phyloP scores from a whole-genome alignment of 2,888 invertebrate genomes.

The Tachystola acroxantha region DNA sequence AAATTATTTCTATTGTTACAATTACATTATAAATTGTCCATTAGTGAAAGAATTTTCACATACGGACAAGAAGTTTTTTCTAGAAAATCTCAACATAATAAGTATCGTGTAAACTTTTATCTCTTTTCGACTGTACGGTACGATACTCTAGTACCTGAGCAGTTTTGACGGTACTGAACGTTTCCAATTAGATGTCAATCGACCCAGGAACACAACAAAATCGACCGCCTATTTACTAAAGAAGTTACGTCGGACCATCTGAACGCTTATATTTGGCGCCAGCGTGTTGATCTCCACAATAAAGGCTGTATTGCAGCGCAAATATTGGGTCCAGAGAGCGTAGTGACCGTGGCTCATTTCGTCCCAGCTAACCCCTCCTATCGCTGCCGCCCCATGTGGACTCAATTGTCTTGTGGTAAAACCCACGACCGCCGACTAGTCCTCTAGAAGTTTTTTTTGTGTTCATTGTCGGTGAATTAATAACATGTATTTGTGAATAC shows the following conservation, averaged over 20 bases:
- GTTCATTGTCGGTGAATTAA: conserved; percentile 12
- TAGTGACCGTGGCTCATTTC: conserved; percentile 62
- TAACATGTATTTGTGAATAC: conserved; percentile 3
- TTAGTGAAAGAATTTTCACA: too few species aligned
- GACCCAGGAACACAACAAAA: conserved; percentile 22
- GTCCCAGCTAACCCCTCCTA: conserved; percentile 52
- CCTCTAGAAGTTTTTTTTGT: conserved; percentile 24
- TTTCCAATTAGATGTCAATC: background rate
- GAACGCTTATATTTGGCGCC: conserved; percentile 41
- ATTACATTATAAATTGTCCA: too few species aligned
- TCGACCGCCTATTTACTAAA: conserved; percentile 37
- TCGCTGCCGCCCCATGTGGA: conserved; percentile 46
- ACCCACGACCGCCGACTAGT: conserved; percentile 26
- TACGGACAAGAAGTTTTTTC: too few species aligned
- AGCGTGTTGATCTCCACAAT: conserved; percentile 60
- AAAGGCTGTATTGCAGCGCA: conserved; percentile 66
- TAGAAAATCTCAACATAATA: too few species aligned
- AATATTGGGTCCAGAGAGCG: conserved; percentile 59
- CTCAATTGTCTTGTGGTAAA: conserved; percentile 59
- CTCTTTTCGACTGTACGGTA: too few species aligned
- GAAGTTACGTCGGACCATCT: conserved; percentile 33
- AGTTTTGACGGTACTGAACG: too few species aligned
- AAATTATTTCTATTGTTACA: too few species aligned
- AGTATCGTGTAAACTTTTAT: too few species aligned
- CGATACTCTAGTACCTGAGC: too few species aligned